Evolutionary conservation across 2,888 invertebrate species (phyloP), one percentile per base, ranked within the genome.

Genomic region (Dolichomitus sp.): DNA sequence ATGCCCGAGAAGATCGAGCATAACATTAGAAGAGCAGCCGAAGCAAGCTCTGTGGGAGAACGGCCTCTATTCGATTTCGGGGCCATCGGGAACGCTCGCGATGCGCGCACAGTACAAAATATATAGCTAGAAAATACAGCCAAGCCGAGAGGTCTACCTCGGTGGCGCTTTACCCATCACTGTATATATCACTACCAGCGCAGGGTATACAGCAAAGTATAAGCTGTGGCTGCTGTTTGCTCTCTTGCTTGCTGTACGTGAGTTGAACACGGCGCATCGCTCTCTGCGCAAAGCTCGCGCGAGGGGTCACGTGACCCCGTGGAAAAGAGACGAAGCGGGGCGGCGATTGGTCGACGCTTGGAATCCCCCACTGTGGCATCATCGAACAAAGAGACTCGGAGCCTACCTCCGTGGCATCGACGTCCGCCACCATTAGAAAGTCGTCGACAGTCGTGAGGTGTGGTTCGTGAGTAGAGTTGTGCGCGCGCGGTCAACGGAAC

Each of bases 381-480:
- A 57, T 68, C 81, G 90, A 91, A 92, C 92, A 92, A 92, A 92
- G 92, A 90, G 90, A 74, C 80, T 80, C 88, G 84, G 87, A 89
- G 89, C 89, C 85, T 90, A 86, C 86, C 81, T 84, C 66, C 70
- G 86, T 85, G 80, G 84, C 87, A 83, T 82, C 85, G 82, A 85
- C 82, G 88, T 83, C 84, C 85, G 87, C 84, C 87, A 89, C 87
- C 88, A 89, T 89, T 90, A 92, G 91, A 92, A 92, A 92, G 92
- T 92, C 90, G 86, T 89, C 88, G 91, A 86, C 86, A 85, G 87
- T 90, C 83, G 85, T 57, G 83, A 84, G 84, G 86, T 86, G 86
- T 86, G 87, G 85, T 86, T 87, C 82, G 83, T 54, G 85, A 80
- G 74, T 69, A n/a, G 37, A 83, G 81, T 80, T 65, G 81, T 63